Percentiles rank a stretch among this genome's conserved stretches.
Conservation (phyloP, 2,888 invertebrate species). For the Busseola fusca region DNA sequence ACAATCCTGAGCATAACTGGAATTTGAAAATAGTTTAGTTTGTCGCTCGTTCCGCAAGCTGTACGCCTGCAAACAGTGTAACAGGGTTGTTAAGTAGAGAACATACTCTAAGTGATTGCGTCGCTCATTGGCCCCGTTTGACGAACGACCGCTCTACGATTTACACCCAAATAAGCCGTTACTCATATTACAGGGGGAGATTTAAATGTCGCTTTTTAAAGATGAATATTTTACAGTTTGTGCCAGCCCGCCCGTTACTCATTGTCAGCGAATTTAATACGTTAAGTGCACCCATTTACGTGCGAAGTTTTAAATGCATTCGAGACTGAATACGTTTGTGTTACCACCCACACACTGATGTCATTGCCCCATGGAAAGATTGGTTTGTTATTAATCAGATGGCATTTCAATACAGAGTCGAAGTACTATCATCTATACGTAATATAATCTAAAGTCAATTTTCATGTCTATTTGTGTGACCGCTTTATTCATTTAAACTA, state of each 20-base stretch:
- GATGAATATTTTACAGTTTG: conserved; percentile 80
- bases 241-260: conserved; percentile 73
- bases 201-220: conserved; percentile 84
- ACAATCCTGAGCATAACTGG: conserved; percentile 29
- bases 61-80: conserved; percentile 69
- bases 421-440: conserved; percentile 1
- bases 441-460: neutral
- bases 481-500: neutral
- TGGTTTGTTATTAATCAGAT: conserved; percentile 48
- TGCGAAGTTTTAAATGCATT: conserved; percentile 76
- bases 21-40: conserved; percentile 42
- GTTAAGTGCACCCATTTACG: conserved; percentile 82
- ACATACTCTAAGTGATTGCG: conserved; percentile 86
- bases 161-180: conserved; percentile 81
- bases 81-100: conserved; percentile 71
- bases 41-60: conserved; percentile 32
- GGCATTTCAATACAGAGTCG: conserved; percentile 44
- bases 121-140: conserved; percentile 81
- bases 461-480: neutral
- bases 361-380: conserved; percentile 39
- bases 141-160: conserved; percentile 76
- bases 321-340: conserved; percentile 66
- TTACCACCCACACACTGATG: conserved; percentile 45
- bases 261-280: conserved; percentile 85
- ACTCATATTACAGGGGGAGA: conserved; percentile 85